Conservation (phyloP, 1,140 invertebrate genomes). For the Drosophila jambulina region DNA sequence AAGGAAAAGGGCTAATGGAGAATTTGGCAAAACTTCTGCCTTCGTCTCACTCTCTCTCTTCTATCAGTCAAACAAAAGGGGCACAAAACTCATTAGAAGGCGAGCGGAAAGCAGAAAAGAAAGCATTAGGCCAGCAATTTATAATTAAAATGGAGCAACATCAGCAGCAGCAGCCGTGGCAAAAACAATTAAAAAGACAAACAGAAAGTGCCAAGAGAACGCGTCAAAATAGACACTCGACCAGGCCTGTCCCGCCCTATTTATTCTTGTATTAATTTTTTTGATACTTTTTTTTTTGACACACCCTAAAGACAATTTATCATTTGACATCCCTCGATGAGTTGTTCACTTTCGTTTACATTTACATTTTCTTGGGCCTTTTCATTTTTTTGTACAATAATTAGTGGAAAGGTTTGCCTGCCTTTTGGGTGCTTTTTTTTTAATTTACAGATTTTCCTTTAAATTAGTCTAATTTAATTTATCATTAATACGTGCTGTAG, state of each 20-base stretch:
- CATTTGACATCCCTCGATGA: conserved; percentile 43
- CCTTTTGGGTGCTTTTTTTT: conserved; percentile 23
- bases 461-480: neutral
- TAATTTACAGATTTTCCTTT: neutral
- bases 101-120: conserved; percentile 38
- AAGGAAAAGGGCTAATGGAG: conserved; percentile 37
- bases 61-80: conserved; percentile 45
- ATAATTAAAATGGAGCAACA: conserved; percentile 52
- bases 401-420: conserved; percentile 64
- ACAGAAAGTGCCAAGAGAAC: conserved; percentile 36
- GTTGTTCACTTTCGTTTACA: conserved; percentile 46
- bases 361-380: conserved; percentile 43
- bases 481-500: too few species aligned
- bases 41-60: neutral
- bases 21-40: conserved; percentile 40
- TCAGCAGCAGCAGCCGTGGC: conserved; percentile 14
- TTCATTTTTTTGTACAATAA: conserved; percentile 28
- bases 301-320: conserved; percentile 40
- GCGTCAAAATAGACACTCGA: conserved; percentile 51
- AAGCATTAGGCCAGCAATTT: conserved; percentile 55
- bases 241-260: conserved; percentile 6
- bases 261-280: conserved; percentile 4
- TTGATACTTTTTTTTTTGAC: neutral
- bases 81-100: conserved; percentile 48
- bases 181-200: conserved; percentile 54